These are phyloP conservation scores for Brachionus asplanchnoidis DNA, from an alignment of 1,140 invertebrate species.

Conservation along the genomic window DNA sequence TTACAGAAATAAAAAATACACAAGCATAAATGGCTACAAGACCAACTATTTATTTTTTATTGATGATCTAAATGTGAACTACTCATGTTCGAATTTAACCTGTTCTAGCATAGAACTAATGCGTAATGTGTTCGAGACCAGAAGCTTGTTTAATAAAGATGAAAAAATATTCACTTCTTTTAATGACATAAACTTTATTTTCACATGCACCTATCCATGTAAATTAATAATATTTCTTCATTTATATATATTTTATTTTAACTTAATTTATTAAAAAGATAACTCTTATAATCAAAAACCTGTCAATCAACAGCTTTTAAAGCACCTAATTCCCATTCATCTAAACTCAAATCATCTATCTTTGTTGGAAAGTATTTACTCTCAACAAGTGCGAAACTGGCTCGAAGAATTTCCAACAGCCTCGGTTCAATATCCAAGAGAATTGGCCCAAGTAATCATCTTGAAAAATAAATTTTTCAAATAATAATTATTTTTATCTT, in stretches of 20 bases:
- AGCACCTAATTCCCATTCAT: slow-evolving; percentile 51
- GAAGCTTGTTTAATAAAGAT: not conserved
- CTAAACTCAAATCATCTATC: slow-evolving; percentile 47
- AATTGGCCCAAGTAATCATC: slow-evolving; percentile 50
- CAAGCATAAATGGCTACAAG: not conserved
- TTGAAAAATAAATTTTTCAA: slow-evolving; percentile 9
- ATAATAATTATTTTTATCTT: not conserved
- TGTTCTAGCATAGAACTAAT: slow-evolving; percentile 15
- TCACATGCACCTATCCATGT: slow-evolving; percentile 7
- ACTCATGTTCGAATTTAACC: not conserved
- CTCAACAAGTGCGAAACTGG: slow-evolving; percentile 50
- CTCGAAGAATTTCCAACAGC: slow-evolving; percentile 55
- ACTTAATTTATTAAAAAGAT: not conserved
- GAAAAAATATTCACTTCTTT: not conserved
- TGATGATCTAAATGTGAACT: slow-evolving; percentile 20
- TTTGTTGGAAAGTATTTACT: slow-evolving; percentile 48
- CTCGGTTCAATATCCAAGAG: slow-evolving; percentile 52
- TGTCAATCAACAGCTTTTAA: slow-evolving; percentile 46
- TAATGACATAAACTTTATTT: slow-evolving; percentile 17
- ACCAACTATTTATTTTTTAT: slow-evolving; percentile 16
- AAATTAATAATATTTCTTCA: not conserved
- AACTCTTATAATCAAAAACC: not conserved
- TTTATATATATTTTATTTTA: not conserved
- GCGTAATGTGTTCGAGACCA: not conserved
- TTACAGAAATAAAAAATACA: slow-evolving; percentile 4